Conservation (phyloP, 2,888 invertebrate genomes). For the Dromius quadrimaculatus region DNA sequence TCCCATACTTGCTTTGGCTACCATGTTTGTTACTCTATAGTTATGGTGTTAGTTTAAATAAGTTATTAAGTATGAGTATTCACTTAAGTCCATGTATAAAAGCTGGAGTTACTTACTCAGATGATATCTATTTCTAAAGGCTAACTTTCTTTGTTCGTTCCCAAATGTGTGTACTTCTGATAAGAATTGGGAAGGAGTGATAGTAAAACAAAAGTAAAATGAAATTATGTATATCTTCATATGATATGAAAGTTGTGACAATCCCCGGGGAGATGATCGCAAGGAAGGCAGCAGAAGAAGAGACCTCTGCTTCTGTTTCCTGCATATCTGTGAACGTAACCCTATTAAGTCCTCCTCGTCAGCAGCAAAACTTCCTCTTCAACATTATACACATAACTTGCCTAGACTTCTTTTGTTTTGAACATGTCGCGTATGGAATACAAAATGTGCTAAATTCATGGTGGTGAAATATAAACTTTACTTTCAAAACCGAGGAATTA, state of each 20-base stretch:
- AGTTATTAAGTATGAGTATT: too few relatives aligned
- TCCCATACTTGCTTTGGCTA: too few relatives aligned
- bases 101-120: too few relatives aligned
- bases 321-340: slow-evolving; percentile 10
- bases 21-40: too few relatives aligned
- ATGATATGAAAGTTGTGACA: background rate
- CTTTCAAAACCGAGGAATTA: background rate
- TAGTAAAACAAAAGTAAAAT: slow-evolving; percentile 3
- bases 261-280: background rate
- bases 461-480: background rate
- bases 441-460: slow-evolving; percentile 6
- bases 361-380: background rate
- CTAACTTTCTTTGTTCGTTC: too few relatives aligned
- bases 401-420: slow-evolving; percentile 26
- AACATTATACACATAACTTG: slow-evolving; percentile 18
- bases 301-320: background rate
- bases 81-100: too few relatives aligned
- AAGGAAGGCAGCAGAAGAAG: background rate
- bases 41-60: too few relatives aligned
- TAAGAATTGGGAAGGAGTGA: background rate
- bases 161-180: background rate
- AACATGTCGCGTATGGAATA: slow-evolving; percentile 24
- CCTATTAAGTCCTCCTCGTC: slow-evolving; percentile 28
- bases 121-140: too few relatives aligned
- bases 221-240: slow-evolving; percentile 1